These are phyloP conservation scores for Theocolax elegans DNA, from an alignment of 1,140 invertebrate genomes.

Conservation along the genomic window DNA sequence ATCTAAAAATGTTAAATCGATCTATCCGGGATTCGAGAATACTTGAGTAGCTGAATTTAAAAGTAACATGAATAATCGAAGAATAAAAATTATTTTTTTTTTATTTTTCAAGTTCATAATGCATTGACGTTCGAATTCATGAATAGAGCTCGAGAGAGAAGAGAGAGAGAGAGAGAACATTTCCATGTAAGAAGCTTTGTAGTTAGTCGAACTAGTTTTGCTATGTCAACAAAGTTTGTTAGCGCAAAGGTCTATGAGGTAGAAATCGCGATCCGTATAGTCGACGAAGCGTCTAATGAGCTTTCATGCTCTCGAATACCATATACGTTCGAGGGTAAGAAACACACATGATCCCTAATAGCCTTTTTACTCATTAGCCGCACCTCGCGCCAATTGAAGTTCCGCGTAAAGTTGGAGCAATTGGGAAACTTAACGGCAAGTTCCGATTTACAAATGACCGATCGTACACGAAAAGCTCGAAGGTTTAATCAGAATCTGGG, in stretches of 20 bases:
- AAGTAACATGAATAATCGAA: too few relatives aligned
- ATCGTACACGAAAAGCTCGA: background rate
- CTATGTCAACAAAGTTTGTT: slow-evolving; percentile 45
- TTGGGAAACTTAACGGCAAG: too few relatives aligned
- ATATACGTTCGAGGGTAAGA: background rate
- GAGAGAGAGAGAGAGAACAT: background rate
- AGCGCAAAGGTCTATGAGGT: slow-evolving; percentile 12
- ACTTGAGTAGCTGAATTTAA: too few relatives aligned
- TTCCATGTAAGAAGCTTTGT: slow-evolving; percentile 25
- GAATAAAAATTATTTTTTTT: too few relatives aligned
- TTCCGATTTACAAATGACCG: too few relatives aligned
- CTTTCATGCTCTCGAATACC: slow-evolving; percentile 41
- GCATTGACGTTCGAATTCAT: slow-evolving; percentile 29
- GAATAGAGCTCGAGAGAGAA: background rate
- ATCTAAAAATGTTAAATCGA: too few relatives aligned
- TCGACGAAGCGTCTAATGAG: slow-evolving; percentile 50
- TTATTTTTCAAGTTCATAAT: too few relatives aligned
- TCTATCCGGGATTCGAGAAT: too few relatives aligned
- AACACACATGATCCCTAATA: background rate
- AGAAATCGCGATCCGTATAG: slow-evolving; percentile 39
- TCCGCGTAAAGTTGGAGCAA: too few relatives aligned
- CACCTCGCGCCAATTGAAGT: background rate
- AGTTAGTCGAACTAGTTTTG: slow-evolving; percentile 38
- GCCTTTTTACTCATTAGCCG: background rate
- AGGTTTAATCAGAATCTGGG: background rate